Evolutionary conservation across 2,888 invertebrate species (phyloP), one percentile per base, ranked within the genome.

Genomic region (Parthenolecanium corni): DNA sequence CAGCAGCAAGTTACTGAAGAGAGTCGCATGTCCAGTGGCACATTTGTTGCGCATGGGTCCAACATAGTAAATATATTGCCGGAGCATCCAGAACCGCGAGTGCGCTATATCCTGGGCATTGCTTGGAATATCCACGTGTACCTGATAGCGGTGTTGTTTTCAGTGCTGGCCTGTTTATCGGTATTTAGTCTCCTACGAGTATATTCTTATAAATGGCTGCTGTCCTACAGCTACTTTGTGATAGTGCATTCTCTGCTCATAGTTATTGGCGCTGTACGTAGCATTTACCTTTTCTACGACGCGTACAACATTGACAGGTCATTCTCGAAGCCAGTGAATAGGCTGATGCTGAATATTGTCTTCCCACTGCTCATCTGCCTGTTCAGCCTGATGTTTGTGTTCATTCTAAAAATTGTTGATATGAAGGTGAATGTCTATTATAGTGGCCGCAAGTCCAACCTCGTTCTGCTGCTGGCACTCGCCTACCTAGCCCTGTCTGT

Each of bases 51-150:
- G 38, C 16, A 44, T 18, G 61, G 66, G 18, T 64, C 64, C 12
- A 49, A 62, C 38, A 66, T 67, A 69, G 69, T 65, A n/a, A 67
- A 66, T n/a, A 67, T 68, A 5, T 64, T 69, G 54, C 67, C 68
- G 18, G 68, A 69, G 42, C 65, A 66, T 24, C 68, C 69, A 14
- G 70, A 70, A 62, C 70, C 70, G 1, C 66, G 70, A 46, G 69
- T 68, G 23, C 67, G 70, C 16, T 69, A 70, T 56, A 69, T 71
- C 46, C 88, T 89, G 85, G 81, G 85, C 0, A 84, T 89, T 67
- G 90, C 89, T 1, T 93, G 92, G 93, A 88, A 91, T 70, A 81
- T 92, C 9, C 93, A 94, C 72, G 85, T 93, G 4, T 94, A 93
- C 75, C 75, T 89, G 44, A 86, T 88, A 0, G 92, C 91, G 1